These are phyloP conservation scores for Babyrousa celebensis DNA, from an alignment of 2,797 vertebrate genomes.

Conservation along the genomic window DNA sequence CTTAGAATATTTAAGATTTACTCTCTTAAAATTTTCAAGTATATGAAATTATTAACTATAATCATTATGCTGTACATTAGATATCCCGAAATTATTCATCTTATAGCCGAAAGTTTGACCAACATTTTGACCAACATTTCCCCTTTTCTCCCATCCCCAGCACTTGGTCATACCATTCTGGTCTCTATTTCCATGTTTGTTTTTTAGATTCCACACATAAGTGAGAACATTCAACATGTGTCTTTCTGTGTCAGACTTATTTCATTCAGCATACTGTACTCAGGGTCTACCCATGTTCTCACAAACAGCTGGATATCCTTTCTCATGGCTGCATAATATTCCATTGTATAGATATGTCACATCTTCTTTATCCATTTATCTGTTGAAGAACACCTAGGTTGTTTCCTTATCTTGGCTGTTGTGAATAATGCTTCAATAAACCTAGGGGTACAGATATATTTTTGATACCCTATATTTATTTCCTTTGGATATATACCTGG, in stretches of 20 bases:
- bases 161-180: background rate
- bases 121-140: background rate
- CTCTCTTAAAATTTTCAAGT: background rate
- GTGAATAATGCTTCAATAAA: background rate
- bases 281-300: background rate
- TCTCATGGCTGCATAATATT: background rate
- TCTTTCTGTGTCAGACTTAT: conserved; percentile 3
- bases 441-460: background rate
- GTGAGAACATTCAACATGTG: background rate
- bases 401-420: background rate
- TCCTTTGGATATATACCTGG: background rate
- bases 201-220: background rate
- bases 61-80: background rate
- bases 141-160: background rate
- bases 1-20: background rate
- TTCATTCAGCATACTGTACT: background rate
- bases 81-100: background rate
- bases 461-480: background rate
- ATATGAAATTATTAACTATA: background rate
- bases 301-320: background rate
- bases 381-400: background rate
- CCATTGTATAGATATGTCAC: background rate
- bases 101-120: background rate
- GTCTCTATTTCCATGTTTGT: background rate
- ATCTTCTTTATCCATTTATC: background rate